Evolutionary conservation across 2,113 vertebrate species (phyloP), one percentile per base, ranked within the genome.

Genomic region (Halichoerus grypus): DNA sequence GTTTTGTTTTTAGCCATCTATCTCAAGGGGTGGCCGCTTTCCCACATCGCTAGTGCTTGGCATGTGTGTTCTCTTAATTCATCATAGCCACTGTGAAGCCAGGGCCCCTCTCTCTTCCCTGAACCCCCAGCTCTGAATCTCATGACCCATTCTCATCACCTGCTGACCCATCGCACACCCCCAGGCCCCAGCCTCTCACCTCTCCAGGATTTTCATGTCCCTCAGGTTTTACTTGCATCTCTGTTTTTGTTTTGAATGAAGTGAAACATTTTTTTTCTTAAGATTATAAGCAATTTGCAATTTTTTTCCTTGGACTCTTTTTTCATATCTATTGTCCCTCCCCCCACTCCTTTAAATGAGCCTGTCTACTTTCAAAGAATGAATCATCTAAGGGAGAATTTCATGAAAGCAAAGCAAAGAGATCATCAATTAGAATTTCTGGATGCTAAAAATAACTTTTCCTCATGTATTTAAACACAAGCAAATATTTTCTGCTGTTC

Each of bases 401-500:
- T 89, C 67, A 46, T 74, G 61, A 77, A 14, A 81, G n/a, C 71
- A 61, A 95, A 96, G 26, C 61, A 90, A 63, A 94, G 59, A 88
- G 65, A 95, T 21, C 53, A 80, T 71, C 57, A 76, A 18, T 81
- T 83, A 86, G 61, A 79, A 92, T 82, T 82, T 69, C 67, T 59
- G 46, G 81, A n/a, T 92, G 81, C 80, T 97, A 92, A 90, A 91
- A 90, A 86, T 92, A 92, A 76, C 33, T 76, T 36, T 80, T 72
- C 84, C 80, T 55, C 79, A n/a, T 86, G 63, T 90, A 87, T 87
- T 92, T 96, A 94, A 94, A 95, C 79, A 80, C 61, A 71, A 80
- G 65, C 53, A 91, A 89, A 72, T 83, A 46, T 83, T 96, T 94
- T 72, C 83, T 87, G 39, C 65, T 79, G 1, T 89, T 94, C 67